phyloP scores from a whole-genome alignment of 2,113 vertebrate species.

The Dicerorhinus sumatrensis region DNA sequence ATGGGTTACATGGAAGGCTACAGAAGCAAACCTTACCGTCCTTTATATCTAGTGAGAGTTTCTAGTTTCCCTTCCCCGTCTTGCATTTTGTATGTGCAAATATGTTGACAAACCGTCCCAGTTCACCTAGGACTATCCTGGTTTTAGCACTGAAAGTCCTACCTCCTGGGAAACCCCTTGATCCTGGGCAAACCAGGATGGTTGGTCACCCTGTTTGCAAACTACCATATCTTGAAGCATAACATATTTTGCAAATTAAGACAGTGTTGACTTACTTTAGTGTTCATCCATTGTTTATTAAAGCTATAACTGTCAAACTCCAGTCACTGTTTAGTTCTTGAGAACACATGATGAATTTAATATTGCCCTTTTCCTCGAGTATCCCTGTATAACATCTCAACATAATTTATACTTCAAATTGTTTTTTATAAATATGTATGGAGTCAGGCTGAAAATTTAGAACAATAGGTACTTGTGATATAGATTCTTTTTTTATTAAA shows the following conservation, averaged over 20 bases:
- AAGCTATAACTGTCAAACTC: not conserved
- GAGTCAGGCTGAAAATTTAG: not conserved
- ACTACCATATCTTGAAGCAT: not conserved
- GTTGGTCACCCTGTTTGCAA: not conserved
- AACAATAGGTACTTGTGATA: not conserved
- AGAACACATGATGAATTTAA: not conserved
- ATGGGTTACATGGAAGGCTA: not conserved
- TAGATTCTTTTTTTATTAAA: not conserved
- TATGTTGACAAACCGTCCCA: no score
- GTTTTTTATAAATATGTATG: not conserved
- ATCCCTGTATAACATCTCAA: not conserved
- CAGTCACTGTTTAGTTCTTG: not conserved
- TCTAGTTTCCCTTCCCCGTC: not conserved
- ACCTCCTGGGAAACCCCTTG: not conserved
- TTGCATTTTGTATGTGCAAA: not conserved
- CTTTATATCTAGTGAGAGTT: not conserved
- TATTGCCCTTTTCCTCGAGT: not conserved
- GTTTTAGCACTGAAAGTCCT: not conserved
- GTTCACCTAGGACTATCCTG: accelerated
- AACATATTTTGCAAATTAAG: not conserved
- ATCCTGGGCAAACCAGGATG: not conserved
- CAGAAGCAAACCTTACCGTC: not conserved
- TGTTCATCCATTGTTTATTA: not conserved
- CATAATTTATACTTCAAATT: not conserved
- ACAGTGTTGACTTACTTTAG: not conserved